A percentile compares a stretch with the other conserved stretches of the same genome.
Conservation (phyloP, 2,888 invertebrate genomes). For the Brachypterus glaber region DNA sequence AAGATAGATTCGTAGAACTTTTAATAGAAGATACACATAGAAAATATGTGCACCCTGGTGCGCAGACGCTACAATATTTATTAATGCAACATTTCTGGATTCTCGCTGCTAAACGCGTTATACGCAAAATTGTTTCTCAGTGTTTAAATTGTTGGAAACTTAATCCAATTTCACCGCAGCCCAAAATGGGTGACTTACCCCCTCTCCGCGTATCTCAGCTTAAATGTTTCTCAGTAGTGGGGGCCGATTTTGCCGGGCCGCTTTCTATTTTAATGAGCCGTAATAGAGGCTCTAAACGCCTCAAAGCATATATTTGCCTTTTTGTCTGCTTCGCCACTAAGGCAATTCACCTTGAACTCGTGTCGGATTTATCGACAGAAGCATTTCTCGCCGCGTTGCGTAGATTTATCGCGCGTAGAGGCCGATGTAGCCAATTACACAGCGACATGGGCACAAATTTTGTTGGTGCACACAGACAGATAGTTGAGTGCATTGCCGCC, state of each 20-base stretch:
- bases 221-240: slow-evolving; percentile 9
- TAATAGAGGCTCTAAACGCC: slow-evolving; percentile 7
- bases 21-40: slow-evolving; percentile 5
- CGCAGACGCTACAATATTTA: slow-evolving; percentile 3
- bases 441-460: slow-evolving; percentile 24
- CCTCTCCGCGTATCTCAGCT: slow-evolving; percentile 7
- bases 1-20: neutral
- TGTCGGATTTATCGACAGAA: slow-evolving; percentile 19
- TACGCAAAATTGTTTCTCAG: slow-evolving; percentile 5
- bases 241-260: slow-evolving; percentile 18
- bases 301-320: slow-evolving; percentile 16
- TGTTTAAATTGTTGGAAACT: slow-evolving; percentile 9
- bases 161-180: slow-evolving; percentile 4
- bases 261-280: slow-evolving; percentile 11
- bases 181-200: slow-evolving; percentile 13
- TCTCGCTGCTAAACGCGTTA: slow-evolving; percentile 6
- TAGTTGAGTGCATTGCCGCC: too few relatives aligned
- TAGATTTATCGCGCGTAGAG: slow-evolving; percentile 24
- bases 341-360: slow-evolving; percentile 26
- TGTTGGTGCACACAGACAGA: slow-evolving; percentile 12
- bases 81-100: slow-evolving; percentile 10
- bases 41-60: slow-evolving; percentile 6
- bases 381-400: slow-evolving; percentile 20
- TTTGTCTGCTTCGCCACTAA: slow-evolving; percentile 16
- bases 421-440: slow-evolving; percentile 18